phyloP scores from a whole-genome alignment of 2,797 vertebrate species.

The Neosilurus mollespiculum region DNA sequence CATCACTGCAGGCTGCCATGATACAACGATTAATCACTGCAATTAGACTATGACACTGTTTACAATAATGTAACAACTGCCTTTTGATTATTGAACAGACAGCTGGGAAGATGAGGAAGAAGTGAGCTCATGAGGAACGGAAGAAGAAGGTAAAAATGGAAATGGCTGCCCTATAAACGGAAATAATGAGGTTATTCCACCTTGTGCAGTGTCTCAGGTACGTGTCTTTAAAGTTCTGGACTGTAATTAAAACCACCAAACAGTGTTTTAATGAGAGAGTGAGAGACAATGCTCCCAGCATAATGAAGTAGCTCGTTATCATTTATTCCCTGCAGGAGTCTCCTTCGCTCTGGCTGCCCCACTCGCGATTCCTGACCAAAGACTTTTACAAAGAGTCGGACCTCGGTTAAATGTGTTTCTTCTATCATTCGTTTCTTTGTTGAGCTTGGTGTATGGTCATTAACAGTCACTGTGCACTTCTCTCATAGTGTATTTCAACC shows the following conservation, averaged over 20 bases:
- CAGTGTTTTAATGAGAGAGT: slow-evolving; percentile 32
- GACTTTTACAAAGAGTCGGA: not conserved
- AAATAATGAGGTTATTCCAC: slow-evolving; percentile 33
- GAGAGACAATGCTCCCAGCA: not conserved
- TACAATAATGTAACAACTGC: slow-evolving; percentile 52
- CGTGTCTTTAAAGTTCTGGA: slow-evolving; percentile 33
- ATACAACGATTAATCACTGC: slow-evolving; percentile 72
- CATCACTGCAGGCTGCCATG: slow-evolving; percentile 50
- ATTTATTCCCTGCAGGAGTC: not conserved
- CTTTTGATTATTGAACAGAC: slow-evolving; percentile 25
- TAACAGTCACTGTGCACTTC: not conserved
- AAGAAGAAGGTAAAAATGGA: slow-evolving; percentile 15
- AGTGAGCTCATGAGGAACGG: not conserved
- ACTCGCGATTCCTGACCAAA: not conserved
- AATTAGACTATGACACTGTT: slow-evolving; percentile 69
- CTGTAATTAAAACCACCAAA: slow-evolving; percentile 36
- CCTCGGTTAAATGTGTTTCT: not conserved
- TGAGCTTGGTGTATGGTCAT: not conserved
- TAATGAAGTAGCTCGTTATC: slow-evolving; percentile 33
- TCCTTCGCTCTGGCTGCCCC: not conserved
- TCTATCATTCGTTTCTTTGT: not conserved
- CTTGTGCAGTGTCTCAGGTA: slow-evolving; percentile 27
- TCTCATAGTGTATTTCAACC: not conserved
- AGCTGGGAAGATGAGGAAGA: slow-evolving; percentile 34
- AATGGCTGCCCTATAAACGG: slow-evolving; percentile 24